phyloP scores from a whole-genome alignment of 2,888 invertebrate genomes.

The Mycogona germanica region DNA sequence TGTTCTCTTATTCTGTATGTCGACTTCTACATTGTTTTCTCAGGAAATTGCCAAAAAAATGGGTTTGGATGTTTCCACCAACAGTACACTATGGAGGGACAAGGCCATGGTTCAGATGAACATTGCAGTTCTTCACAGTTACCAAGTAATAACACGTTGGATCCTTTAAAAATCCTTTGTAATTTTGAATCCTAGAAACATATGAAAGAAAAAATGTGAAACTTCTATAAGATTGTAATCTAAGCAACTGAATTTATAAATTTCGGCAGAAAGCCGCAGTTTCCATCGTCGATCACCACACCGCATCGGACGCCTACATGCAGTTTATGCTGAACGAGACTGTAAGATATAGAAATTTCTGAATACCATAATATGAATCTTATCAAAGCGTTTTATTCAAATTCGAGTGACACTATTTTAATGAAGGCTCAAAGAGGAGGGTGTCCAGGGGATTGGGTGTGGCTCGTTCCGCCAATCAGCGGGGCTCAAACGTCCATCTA shows the following conservation, averaged over 20 bases:
- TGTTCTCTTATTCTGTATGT: not conserved
- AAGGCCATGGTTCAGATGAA: conserved; percentile 34
- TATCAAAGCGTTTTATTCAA: too few relatives aligned
- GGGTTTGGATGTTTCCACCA: conserved; percentile 31
- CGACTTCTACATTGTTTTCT: not conserved
- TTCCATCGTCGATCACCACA: conserved; percentile 36
- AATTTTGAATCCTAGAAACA: too few relatives aligned
- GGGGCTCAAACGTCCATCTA: conserved; percentile 43
- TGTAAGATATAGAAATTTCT: too few relatives aligned
- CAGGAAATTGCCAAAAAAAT: conserved; percentile 29
- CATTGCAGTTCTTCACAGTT: conserved; percentile 34
- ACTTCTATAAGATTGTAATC: too few relatives aligned
- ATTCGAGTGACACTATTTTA: too few relatives aligned
- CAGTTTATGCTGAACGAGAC: conserved; percentile 34
- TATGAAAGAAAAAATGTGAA: too few relatives aligned
- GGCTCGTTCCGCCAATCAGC: conserved; percentile 46
- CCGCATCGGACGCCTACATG: conserved; percentile 36
- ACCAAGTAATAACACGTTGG: conserved; percentile 28
- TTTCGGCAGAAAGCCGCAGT: conserved; percentile 31
- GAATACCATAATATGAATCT: too few relatives aligned
- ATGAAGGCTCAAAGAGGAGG: too few relatives aligned
- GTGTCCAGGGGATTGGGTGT: conserved; percentile 76
- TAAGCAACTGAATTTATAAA: too few relatives aligned
- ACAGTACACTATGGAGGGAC: conserved; percentile 34
- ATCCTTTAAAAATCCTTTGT: too few relatives aligned